Evolutionary conservation across 2,797 vertebrate genomes (phyloP).

Genomic region (Phataginus tetradactyla): DNA sequence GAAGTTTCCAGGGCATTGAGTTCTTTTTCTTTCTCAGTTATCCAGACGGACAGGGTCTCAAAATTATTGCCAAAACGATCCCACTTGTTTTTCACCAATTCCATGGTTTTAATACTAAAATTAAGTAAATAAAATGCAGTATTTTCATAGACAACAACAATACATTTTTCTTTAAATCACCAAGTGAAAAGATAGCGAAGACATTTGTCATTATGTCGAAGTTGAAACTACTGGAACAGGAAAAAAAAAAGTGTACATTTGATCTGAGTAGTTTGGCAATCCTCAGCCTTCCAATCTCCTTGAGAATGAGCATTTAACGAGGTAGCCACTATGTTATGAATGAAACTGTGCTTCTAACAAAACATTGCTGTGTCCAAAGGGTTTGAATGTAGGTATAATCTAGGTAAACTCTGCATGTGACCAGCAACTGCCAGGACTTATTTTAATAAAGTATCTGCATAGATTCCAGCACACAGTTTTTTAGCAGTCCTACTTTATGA

Average conservation of each 20-base stretch:
- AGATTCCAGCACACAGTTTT: background rate
- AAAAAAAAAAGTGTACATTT: background rate
- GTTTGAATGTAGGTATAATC: background rate
- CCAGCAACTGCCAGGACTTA: background rate
- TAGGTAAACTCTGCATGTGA: background rate
- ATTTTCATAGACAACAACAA: conserved; percentile 80
- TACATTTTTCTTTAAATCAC: conserved; percentile 54
- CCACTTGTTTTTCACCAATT: conserved; percentile 95
- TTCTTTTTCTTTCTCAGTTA: conserved; percentile 94
- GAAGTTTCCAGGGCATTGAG: conserved; percentile 90
- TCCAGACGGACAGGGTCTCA: conserved; percentile 94
- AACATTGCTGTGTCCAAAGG: background rate
- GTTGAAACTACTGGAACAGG: background rate
- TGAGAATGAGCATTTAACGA: background rate
- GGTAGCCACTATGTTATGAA: background rate
- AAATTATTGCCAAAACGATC: conserved; percentile 92
- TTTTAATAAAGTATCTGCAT: background rate
- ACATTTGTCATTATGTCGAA: background rate
- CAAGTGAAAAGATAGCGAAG: conserved; percentile 29
- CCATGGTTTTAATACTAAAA: conserved; percentile 95
- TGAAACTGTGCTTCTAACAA: background rate
- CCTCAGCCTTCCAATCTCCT: background rate
- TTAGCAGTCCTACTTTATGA: background rate
- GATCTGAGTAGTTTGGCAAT: background rate
- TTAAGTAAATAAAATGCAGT: conserved; percentile 85